Percentiles rank a stretch among this genome's conserved stretches.
Conservation (phyloP, 2,888 invertebrate genomes). For the Campoletis raptor region DNA sequence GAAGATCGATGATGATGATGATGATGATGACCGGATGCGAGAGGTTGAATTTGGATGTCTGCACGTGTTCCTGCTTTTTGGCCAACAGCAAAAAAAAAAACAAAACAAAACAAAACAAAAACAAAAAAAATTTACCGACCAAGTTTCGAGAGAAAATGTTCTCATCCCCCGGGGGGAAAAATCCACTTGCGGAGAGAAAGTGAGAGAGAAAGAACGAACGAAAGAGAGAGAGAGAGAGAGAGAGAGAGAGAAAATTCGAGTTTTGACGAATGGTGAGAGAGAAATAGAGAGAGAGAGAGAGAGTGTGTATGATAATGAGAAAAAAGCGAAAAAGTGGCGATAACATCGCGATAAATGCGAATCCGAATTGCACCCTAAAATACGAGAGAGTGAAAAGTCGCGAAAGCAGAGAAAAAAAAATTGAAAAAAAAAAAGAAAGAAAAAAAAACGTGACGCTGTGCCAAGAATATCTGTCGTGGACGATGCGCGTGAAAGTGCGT, state of each 20-base stretch:
- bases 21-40: constrained; percentile 64
- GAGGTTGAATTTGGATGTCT: constrained; percentile 76
- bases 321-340: constrained; percentile 22
- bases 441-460: constrained; percentile 62
- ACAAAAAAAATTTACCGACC: constrained; percentile 50
- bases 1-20: constrained; percentile 44
- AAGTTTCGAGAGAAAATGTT: constrained; percentile 47
- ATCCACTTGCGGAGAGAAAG: constrained; percentile 5
- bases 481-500: constrained; percentile 64
- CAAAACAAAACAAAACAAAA: constrained; percentile 49
- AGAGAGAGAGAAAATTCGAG: constrained; percentile 60
- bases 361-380: constrained; percentile 57
- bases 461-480: constrained; percentile 64
- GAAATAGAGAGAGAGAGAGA: constrained; percentile 49
- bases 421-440: constrained; percentile 43
- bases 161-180: constrained; percentile 34
- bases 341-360: constrained; percentile 4
- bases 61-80: constrained; percentile 79
- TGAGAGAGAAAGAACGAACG: constrained; percentile 6
- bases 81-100: constrained; percentile 51
- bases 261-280: constrained; percentile 44
- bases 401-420: constrained; percentile 50
- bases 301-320: constrained; percentile 41
- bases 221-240: constrained; percentile 26
- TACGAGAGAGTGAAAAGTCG: constrained; percentile 36